Percentiles rank a stretch among this genome's conserved stretches.
Evolutionary conservation across 2,797 vertebrate genomes (phyloP).

Genomic region (Enteromius treurensis): DNA sequence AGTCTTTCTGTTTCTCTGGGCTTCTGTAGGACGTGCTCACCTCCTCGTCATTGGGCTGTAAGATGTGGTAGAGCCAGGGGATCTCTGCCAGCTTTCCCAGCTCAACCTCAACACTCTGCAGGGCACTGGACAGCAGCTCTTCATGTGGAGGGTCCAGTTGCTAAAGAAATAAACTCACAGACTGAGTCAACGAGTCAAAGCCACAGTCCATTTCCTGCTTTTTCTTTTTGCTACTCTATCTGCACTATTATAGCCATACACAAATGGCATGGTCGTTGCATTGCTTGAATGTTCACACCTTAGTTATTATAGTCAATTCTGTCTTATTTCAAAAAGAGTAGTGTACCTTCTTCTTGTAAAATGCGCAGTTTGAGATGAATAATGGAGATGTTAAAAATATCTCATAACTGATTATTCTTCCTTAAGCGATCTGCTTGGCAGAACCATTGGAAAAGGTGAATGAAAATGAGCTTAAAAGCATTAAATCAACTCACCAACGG

Average conservation of each 20-base stretch:
- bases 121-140: conserved; percentile 87
- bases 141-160: conserved; percentile 94
- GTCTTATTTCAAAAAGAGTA: not conserved
- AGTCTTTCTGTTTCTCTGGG: not conserved
- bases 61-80: conserved; percentile 93
- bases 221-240: no score
- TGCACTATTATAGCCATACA: not conserved
- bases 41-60: conserved; percentile 96
- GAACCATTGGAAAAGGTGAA: not conserved
- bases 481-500: conserved; percentile 85
- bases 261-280: not conserved
- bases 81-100: conserved; percentile 91
- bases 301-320: not conserved
- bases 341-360: not conserved
- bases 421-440: not conserved
- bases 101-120: conserved; percentile 89
- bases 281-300: not conserved
- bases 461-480: not conserved
- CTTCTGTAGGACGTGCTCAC: conserved; percentile 70
- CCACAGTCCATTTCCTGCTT: not conserved
- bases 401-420: not conserved
- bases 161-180: conserved; percentile 69
- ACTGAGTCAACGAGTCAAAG: conserved; percentile 14
- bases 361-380: not conserved
- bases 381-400: not conserved